phyloP scores from a whole-genome alignment of 1,140 invertebrate species.

The Panulirus ornatus region DNA sequence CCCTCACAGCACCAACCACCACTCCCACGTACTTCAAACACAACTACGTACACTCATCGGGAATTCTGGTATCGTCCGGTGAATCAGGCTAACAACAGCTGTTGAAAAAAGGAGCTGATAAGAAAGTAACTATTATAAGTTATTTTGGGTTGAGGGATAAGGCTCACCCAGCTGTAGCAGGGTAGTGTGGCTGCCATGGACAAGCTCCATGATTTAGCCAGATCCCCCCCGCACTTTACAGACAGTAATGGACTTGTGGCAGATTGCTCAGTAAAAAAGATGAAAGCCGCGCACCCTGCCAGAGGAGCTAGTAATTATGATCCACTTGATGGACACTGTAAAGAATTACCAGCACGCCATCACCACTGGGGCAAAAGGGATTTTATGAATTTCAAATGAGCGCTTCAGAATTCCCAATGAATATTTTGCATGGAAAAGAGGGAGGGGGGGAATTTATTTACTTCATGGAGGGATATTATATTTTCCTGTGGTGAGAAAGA shows the following conservation, averaged over 20 bases:
- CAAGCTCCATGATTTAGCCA: not conserved
- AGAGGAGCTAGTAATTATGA: conserved; percentile 36
- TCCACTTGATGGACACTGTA: conserved; percentile 36
- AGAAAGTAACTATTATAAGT: no score
- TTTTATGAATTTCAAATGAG: conserved; percentile 38
- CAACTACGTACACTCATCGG: no score
- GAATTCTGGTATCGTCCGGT: no score
- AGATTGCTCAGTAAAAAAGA: conserved; percentile 33
- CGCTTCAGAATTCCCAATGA: not conserved
- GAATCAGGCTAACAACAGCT: no score
- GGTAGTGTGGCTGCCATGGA: not conserved
- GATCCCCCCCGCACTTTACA: not conserved
- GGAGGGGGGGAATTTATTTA: not conserved
- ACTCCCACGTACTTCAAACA: not conserved
- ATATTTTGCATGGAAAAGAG: conserved; percentile 1
- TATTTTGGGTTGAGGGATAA: no score
- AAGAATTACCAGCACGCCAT: conserved; percentile 48
- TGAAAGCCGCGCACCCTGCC: conserved; percentile 13
- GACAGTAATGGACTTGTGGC: conserved; percentile 50
- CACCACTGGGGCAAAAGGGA: not conserved
- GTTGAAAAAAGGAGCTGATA: no score
- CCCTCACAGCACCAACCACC: not conserved
- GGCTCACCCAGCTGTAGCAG: no score
- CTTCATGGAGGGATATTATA: no score
- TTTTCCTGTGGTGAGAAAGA: no score